Conservation (phyloP, 2,888 invertebrate genomes). For the Serrognathus titanus region DNA sequence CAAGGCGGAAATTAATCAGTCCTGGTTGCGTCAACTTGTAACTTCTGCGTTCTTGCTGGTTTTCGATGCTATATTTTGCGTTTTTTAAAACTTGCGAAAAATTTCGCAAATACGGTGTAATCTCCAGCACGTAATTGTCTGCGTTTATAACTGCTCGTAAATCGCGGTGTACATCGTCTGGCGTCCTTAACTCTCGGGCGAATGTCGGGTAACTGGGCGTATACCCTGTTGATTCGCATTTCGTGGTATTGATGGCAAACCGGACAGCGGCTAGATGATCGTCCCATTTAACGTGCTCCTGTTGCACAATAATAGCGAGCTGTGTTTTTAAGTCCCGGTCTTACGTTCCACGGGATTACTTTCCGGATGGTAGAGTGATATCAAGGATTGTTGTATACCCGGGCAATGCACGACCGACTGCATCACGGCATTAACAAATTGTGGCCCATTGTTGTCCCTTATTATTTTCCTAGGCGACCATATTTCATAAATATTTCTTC, state of each 20-base stretch:
- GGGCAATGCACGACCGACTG: slow-evolving; percentile 5
- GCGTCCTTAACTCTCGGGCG: no score
- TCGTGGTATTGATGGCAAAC: slow-evolving; percentile 31
- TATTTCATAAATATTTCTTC: slow-evolving; percentile 38
- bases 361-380: slow-evolving; percentile 38
- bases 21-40: no score
- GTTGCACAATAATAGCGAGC: slow-evolving; percentile 27
- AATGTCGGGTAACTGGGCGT: slow-evolving; percentile 1
- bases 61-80: no score
- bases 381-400: slow-evolving; percentile 14
- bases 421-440: slow-evolving; percentile 6
- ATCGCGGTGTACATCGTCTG: no score
- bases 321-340: slow-evolving; percentile 33
- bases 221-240: slow-evolving; percentile 22
- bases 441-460: slow-evolving; percentile 23
- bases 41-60: no score
- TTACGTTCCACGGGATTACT: slow-evolving; percentile 37
- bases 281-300: slow-evolving; percentile 30
- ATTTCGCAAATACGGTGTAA: no score
- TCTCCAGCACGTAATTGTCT: no score
- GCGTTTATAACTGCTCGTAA: no score
- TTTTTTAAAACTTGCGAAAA: no score
- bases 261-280: slow-evolving; percentile 24
- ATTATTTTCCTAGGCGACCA: slow-evolving; percentile 36
- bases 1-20: no score